These are phyloP conservation scores for Cactoblastis cactorum DNA, from an alignment of 2,888 invertebrate species.

Conservation along the genomic window DNA sequence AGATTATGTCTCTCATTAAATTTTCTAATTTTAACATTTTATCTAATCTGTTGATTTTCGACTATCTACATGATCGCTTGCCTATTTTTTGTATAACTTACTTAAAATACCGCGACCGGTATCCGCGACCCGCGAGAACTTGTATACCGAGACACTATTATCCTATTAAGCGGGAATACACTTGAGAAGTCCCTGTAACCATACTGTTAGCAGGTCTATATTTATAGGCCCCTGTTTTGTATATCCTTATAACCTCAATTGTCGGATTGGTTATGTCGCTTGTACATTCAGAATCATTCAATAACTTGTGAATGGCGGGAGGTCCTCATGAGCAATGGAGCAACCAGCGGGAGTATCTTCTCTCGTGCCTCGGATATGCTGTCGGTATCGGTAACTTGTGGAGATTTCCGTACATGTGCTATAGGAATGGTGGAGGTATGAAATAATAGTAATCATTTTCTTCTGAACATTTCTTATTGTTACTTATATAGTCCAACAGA, in stretches of 20 bases:
- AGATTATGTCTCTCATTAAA: too few relatives aligned
- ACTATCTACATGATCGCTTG: too few relatives aligned
- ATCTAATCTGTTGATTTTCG: too few relatives aligned
- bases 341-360: slow-evolving; percentile 86
- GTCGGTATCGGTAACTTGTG: slow-evolving; percentile 93
- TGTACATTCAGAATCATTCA: slow-evolving; percentile 28
- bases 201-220: neutral
- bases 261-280: slow-evolving; percentile 15
- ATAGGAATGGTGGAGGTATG: slow-evolving; percentile 91
- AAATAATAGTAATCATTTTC: slow-evolving; percentile 16
- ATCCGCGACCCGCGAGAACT: too few relatives aligned
- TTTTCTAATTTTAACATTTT: too few relatives aligned
- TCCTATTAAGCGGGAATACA: neutral
- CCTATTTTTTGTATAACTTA: too few relatives aligned
- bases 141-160: slow-evolving; percentile 4
- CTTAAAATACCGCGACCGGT: too few relatives aligned
- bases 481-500: too few relatives aligned
- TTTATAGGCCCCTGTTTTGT: slow-evolving; percentile 2
- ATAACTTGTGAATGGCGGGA: slow-evolving; percentile 49
- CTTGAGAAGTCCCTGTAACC: neutral
- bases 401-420: slow-evolving; percentile 92
- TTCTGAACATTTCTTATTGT: too few relatives aligned
- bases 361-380: slow-evolving; percentile 90
- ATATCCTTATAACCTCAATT: slow-evolving; percentile 47
- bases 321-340: slow-evolving; percentile 83